phyloP scores from a whole-genome alignment of 1,140 invertebrate genomes.

The Euura saliciscinereae region DNA sequence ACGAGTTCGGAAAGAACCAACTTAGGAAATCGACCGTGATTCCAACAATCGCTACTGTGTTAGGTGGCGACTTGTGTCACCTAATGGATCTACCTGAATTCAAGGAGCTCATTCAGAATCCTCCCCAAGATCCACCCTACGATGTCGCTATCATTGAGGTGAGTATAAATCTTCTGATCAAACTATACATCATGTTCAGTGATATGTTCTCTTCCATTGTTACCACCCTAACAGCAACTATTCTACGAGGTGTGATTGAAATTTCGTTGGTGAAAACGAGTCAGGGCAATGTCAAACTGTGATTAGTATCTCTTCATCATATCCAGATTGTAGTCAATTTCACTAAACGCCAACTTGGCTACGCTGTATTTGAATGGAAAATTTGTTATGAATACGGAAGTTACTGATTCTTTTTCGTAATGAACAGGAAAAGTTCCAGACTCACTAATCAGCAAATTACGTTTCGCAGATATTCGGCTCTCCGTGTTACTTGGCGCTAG shows the following conservation, averaged over 20 bases:
- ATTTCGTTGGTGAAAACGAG: too few species aligned
- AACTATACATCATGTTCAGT: too few species aligned
- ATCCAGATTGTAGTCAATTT: too few species aligned
- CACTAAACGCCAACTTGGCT: constrained; percentile 48
- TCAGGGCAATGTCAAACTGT: too few species aligned
- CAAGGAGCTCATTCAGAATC: constrained; percentile 20
- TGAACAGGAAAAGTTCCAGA: constrained; percentile 44
- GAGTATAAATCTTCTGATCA: constrained; percentile 8
- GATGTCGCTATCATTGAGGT: constrained; percentile 41
- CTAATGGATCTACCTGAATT: constrained; percentile 28
- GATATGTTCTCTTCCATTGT: too few species aligned
- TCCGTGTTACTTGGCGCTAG: constrained; percentile 60
- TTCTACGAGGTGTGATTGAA: too few species aligned
- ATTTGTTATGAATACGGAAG: constrained; percentile 54
- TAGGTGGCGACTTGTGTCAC: constrained; percentile 22
- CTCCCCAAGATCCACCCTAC: constrained; percentile 23
- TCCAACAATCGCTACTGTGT: constrained; percentile 25
- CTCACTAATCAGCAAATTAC: too few species aligned
- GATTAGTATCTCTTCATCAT: too few species aligned
- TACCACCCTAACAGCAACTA: too few species aligned
- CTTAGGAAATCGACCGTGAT: constrained; percentile 16
- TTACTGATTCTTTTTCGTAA: constrained; percentile 64
- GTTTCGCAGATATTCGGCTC: constrained; percentile 39
- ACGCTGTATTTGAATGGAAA: constrained; percentile 59
- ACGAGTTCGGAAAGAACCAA: neutral